Conservation (phyloP, 1,140 invertebrate species). For the Aphis craccivora region DNA sequence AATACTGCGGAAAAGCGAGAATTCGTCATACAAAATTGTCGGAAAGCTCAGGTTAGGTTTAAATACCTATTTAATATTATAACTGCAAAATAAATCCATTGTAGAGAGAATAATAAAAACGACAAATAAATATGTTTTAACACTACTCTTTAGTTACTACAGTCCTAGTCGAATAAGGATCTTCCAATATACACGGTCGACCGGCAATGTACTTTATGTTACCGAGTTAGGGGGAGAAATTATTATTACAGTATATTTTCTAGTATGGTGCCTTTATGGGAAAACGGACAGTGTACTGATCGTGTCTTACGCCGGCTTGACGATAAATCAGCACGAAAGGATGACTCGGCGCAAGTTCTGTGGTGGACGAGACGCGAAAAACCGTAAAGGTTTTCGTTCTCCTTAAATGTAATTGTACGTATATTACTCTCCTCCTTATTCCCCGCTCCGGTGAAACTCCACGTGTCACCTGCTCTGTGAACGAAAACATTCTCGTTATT, state of each 20-base stretch:
- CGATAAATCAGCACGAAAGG: conserved; percentile 23
- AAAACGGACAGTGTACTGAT: not conserved
- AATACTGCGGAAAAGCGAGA: not conserved
- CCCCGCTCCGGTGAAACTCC: too few species aligned
- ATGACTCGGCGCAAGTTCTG: not conserved
- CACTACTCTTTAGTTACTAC: not conserved
- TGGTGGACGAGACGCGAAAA: not conserved
- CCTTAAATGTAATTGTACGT: not conserved
- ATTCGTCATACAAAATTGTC: not conserved
- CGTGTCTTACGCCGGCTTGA: not conserved
- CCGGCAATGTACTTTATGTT: not conserved
- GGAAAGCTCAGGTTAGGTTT: not conserved
- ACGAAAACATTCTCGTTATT: not conserved
- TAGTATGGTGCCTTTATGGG: not conserved
- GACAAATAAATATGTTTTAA: not conserved
- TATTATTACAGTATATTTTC: not conserved
- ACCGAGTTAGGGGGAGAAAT: not conserved
- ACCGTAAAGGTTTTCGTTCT: conserved; percentile 29
- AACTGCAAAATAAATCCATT: not conserved
- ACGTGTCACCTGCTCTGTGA: not conserved
- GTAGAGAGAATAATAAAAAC: not conserved
- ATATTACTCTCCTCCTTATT: not conserved
- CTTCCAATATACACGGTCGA: too few species aligned
- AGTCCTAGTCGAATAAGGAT: not conserved
- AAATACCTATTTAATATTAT: not conserved